A percentile compares a stretch with the other conserved stretches of the same genome.
Conservation (phyloP, 2,113 vertebrate species). For the Pyxicephalus adspersus region DNA sequence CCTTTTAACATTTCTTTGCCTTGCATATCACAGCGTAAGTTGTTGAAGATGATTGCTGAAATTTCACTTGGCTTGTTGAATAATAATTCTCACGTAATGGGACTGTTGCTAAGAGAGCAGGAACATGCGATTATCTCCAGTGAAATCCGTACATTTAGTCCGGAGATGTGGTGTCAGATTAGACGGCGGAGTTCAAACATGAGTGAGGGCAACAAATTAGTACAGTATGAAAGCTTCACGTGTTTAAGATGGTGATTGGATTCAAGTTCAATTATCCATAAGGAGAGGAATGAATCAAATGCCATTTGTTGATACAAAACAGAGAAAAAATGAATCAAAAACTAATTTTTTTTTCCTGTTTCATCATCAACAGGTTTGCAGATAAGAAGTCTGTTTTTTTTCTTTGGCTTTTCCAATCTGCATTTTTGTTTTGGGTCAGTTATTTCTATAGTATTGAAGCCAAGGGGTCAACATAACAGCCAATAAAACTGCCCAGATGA, state of each 20-base stretch:
- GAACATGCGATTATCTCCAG: conserved; percentile 19
- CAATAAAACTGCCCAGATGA: no score
- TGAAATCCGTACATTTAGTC: background rate
- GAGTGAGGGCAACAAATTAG: background rate
- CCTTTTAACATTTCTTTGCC: background rate
- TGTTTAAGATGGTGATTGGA: background rate
- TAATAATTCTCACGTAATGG: conserved; percentile 30
- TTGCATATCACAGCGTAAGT: background rate
- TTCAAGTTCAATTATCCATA: conserved; percentile 30
- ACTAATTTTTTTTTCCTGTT: no score
- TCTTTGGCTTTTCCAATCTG: no score
- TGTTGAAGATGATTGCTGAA: conserved; percentile 24
- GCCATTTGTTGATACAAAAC: background rate
- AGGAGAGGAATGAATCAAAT: background rate
- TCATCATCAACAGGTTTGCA: no score
- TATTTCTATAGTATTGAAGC: no score
- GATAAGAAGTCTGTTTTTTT: no score
- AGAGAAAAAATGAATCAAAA: background rate
- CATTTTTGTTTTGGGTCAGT: no score
- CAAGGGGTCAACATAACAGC: no score
- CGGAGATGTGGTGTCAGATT: conserved; percentile 34
- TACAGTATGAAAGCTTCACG: background rate
- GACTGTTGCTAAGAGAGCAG: conserved; percentile 42
- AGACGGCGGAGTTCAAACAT: conserved; percentile 15
- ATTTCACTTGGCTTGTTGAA: conserved; percentile 8